Base-by-base conservation (phyloP, 2,113 vertebrate genomes). In the Caranx ignobilis region DNA sequence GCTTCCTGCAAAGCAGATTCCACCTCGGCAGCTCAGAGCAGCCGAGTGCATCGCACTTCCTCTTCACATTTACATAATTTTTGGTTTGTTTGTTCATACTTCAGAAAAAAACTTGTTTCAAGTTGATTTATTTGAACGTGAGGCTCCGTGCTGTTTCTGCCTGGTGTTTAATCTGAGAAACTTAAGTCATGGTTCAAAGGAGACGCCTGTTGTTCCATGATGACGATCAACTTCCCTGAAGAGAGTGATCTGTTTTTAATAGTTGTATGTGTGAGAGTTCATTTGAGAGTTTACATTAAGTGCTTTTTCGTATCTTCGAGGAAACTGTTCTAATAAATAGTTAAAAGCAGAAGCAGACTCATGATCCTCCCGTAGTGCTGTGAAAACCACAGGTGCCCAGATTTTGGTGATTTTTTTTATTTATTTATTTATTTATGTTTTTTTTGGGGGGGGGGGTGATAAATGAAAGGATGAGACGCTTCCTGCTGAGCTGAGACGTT, bases 11-110 rank as follows among this genome's bases (percentile, higher is more conserved):
- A 64, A 21, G 31, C 48, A 60, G n/a, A 67, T 63, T 39, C 61
- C 37, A 47, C 32, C 47, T 77, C 45, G 21, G 15, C 11, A 52
- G 50, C 57, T 75, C 64, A 75, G 45, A 75, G 34, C 31, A 55
- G 21, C 11, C 7, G 3, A 37, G 19, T 54, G 26, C 26, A 26
- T 50, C 15, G 12, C 69, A 16, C 63, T 41, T 32, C 55, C 62
- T 32, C 43, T 59, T 77, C 10, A 55, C 34, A 54, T 54, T 70
- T 35, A 59, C 15, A 43, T 26, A 26, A 26, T 65, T 73, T 78
- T 31, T 35, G 13, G 75, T 64, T 16, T 16, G 60, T 54, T 59
- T 45, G 43, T 39, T 31, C 75, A 76, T 34, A 37, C 32, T 50
- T 54, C 2, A 64, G 2, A 59, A 54, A 57, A 63, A 57, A 63